phyloP scores from a whole-genome alignment of 2,113 vertebrate species.

The Salvelinus sp. region DNA sequence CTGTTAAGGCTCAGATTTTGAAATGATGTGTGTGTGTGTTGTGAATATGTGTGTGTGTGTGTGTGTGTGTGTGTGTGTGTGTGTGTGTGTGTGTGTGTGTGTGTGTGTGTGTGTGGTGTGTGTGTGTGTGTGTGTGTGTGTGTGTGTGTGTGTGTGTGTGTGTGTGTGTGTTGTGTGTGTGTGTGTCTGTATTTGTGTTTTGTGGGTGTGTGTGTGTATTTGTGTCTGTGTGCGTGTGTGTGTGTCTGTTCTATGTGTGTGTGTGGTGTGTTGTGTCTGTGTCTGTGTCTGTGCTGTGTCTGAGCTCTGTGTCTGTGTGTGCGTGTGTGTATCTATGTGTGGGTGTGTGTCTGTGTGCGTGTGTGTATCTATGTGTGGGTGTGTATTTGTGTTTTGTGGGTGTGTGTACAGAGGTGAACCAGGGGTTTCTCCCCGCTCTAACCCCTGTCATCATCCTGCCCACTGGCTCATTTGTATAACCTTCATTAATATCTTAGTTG shows the following conservation, averaged over 20 bases:
- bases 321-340: slow-evolving; percentile 5
- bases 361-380: not conserved
- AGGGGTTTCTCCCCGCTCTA: slow-evolving; percentile 32
- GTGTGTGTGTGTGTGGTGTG: no score
- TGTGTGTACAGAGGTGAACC: slow-evolving; percentile 6
- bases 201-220: no score
- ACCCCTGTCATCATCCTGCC: slow-evolving; percentile 60
- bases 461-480: slow-evolving; percentile 70
- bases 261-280: no score
- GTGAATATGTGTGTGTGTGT: not conserved
- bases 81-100: not conserved
- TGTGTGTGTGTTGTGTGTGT: no score
- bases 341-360: not conserved
- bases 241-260: not conserved
- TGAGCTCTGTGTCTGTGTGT: not conserved
- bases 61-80: not conserved
- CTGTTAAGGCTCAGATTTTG: slow-evolving; percentile 5
- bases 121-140: no score
- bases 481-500: slow-evolving; percentile 58
- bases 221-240: not conserved
- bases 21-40: slow-evolving; percentile 13
- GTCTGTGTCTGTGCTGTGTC: no score
- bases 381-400: not conserved
- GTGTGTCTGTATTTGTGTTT: no score
- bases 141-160: no score